A percentile compares a stretch with the other conserved stretches of the same genome.
phyloP scores from a whole-genome alignment of 2,113 vertebrate species.

The Brachypteracias leptosomus region DNA sequence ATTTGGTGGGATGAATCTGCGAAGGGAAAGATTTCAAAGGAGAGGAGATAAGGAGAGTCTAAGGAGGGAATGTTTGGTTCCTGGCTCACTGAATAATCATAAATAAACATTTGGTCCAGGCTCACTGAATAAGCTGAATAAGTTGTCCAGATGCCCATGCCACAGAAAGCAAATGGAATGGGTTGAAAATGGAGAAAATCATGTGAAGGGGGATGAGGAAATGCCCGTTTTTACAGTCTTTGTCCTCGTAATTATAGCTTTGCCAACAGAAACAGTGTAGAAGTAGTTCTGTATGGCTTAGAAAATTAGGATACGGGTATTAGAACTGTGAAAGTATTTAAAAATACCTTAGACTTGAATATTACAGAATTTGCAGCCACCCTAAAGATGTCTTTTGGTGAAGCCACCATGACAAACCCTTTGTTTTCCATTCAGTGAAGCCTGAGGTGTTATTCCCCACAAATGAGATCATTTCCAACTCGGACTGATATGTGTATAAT shows the following conservation, averaged over 20 bases:
- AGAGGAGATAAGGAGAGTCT: background rate
- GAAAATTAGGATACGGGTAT: background rate
- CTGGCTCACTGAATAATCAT: background rate
- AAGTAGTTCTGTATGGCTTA: background rate
- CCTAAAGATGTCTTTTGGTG: background rate
- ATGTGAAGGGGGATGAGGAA: background rate
- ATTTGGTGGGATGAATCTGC: background rate
- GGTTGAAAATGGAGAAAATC: background rate
- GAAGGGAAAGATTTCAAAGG: background rate
- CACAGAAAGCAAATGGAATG: background rate
- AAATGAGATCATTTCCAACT: background rate
- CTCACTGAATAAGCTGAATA: background rate
- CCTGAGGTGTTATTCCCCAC: constrained; percentile 8
- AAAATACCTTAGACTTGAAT: background rate
- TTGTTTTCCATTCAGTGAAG: constrained; percentile 23
- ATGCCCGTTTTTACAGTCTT: background rate
- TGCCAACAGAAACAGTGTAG: background rate
- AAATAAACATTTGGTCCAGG: background rate
- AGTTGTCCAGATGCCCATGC: background rate
- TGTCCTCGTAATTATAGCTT: background rate
- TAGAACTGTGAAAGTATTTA: background rate
- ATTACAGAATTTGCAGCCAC: background rate
- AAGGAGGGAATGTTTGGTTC: background rate
- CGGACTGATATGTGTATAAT: background rate
- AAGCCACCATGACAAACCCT: background rate